Percentiles rank a stretch among this genome's conserved stretches.
Evolutionary conservation across 2,888 invertebrate species (phyloP).

Genomic region (Itoplectis maculator): DNA sequence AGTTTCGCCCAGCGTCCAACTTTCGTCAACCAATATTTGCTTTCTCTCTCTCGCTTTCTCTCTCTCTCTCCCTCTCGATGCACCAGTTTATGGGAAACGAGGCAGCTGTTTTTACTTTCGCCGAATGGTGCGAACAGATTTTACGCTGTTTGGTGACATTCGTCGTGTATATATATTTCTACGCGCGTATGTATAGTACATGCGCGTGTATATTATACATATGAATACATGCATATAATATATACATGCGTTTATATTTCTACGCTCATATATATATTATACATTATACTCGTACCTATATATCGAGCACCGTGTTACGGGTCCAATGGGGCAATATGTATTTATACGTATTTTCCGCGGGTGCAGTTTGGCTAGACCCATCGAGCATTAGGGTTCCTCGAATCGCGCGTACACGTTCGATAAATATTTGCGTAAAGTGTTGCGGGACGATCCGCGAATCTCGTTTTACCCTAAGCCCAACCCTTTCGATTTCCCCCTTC

Average conservation of each 20-base stretch:
- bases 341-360: conserved; percentile 39
- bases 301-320: not conserved
- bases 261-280: too few relatives aligned
- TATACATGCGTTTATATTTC: too few relatives aligned
- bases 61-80: too few relatives aligned
- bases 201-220: too few relatives aligned
- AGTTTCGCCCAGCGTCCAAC: not conserved
- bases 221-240: too few relatives aligned
- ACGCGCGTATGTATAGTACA: too few relatives aligned
- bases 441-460: conserved; percentile 67
- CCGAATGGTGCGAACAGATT: conserved; percentile 18
- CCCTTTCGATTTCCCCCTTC: conserved; percentile 18
- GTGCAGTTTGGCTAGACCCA: conserved; percentile 23
- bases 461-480: conserved; percentile 44
- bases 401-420: conserved; percentile 79
- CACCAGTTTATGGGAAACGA: conserved; percentile 14
- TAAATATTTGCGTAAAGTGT: conserved; percentile 82
- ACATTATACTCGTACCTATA: too few relatives aligned
- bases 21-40: conserved; percentile 16
- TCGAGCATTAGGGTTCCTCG: conserved; percentile 52
- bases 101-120: conserved; percentile 36
- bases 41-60: too few relatives aligned
- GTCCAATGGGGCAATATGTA: conserved; percentile 4
- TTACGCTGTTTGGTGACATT: conserved; percentile 23
- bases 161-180: conserved; percentile 4